These are phyloP conservation scores for Xestia sexstrigata DNA, from an alignment of 2,888 invertebrate genomes.

Conservation along the genomic window DNA sequence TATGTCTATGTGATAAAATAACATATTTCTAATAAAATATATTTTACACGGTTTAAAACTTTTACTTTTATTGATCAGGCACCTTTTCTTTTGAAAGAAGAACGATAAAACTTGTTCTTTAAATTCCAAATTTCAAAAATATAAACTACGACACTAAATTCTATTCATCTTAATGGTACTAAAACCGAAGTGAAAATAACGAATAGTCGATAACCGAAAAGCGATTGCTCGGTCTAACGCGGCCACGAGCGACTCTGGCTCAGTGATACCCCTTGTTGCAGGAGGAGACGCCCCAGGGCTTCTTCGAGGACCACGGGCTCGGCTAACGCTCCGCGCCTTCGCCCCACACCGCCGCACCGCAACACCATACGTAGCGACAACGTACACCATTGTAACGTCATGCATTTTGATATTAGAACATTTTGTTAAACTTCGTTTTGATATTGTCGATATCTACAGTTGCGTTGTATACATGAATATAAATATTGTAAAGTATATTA, in stretches of 20 bases:
- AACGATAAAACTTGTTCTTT: not conserved
- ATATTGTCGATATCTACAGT: constrained; percentile 52
- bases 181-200: constrained; percentile 7
- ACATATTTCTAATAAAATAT: constrained; percentile 66
- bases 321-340: constrained; percentile 91
- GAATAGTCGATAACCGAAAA: constrained; percentile 78
- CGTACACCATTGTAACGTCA: constrained; percentile 47
- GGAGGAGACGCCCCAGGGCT: constrained; percentile 99
- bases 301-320: constrained; percentile 99
- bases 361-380: constrained; percentile 60
- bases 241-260: constrained; percentile 89
- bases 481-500: constrained; percentile 54
- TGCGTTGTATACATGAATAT: constrained; percentile 34
- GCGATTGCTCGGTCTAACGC: constrained; percentile 86
- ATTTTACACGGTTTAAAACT: constrained; percentile 64
- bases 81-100: constrained; percentile 1
- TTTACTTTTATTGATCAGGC: constrained; percentile 50
- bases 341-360: constrained; percentile 44
- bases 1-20: constrained; percentile 65
- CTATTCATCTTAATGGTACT: not conserved
- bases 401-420: constrained; percentile 65
- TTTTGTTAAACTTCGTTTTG: constrained; percentile 36
- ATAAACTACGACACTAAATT: not conserved
- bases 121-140: not conserved
- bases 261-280: constrained; percentile 93